Percentiles rank a stretch among this genome's conserved stretches.
These are phyloP conservation scores for Agrilus planipennis DNA, from an alignment of 1,140 invertebrate genomes.

Conservation along the genomic window DNA sequence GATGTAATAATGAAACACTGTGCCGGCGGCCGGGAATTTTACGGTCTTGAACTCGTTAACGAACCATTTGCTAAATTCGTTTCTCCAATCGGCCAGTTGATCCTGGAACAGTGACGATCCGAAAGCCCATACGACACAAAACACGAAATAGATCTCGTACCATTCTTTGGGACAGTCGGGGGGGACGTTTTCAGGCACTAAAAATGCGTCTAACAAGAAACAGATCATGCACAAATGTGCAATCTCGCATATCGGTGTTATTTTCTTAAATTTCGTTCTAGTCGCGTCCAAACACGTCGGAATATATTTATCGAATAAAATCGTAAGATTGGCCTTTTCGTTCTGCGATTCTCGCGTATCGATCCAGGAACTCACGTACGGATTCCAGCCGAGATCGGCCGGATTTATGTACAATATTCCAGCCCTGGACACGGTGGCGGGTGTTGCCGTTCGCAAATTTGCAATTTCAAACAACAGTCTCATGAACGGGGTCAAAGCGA, in stretches of 20 bases:
- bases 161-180: constrained; percentile 81
- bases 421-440: constrained; percentile 88
- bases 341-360: constrained; percentile 59
- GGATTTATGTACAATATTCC: constrained; percentile 87
- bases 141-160: constrained; percentile 91
- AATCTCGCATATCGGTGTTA: constrained; percentile 84
- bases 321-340: constrained; percentile 68
- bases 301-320: constrained; percentile 94
- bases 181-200: constrained; percentile 69
- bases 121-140: constrained; percentile 86
- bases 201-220: constrained; percentile 73
- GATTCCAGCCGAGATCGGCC: constrained; percentile 92
- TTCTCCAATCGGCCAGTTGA: constrained; percentile 75
- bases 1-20: constrained; percentile 86
- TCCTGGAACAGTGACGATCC: constrained; percentile 85
- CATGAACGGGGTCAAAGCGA: constrained; percentile 84
- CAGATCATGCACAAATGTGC: constrained; percentile 86
- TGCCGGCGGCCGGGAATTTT: constrained; percentile 70
- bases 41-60: constrained; percentile 79
- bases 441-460: constrained; percentile 85
- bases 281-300: constrained; percentile 68
- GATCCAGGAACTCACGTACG: constrained; percentile 88
- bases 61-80: constrained; percentile 92
- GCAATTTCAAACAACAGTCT: constrained; percentile 88
- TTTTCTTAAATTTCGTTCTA: constrained; percentile 74